Conservation (phyloP, 2,113 vertebrate species). For the Hypomesus transpacificus region DNA sequence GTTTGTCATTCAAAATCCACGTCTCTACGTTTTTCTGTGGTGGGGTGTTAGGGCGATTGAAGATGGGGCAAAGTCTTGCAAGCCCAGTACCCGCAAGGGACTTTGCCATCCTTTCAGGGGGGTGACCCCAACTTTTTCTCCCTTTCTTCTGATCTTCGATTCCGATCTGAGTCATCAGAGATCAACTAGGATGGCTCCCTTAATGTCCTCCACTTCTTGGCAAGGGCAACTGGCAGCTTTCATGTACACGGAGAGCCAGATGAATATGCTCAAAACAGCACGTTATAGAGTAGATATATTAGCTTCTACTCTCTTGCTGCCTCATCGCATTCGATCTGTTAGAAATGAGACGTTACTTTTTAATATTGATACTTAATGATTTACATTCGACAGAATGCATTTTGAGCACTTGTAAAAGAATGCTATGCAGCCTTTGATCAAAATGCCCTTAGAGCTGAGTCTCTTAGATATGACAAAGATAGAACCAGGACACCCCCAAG, state of each 20-base stretch:
- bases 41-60: conserved; percentile 46
- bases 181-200: conserved; percentile 60
- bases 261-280: conserved; percentile 59
- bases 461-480: conserved; percentile 56
- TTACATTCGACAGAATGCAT: conserved; percentile 52
- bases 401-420: conserved; percentile 55
- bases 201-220: conserved; percentile 59
- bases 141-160: conserved; percentile 61
- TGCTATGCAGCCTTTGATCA: conserved; percentile 59
- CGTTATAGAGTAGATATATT: conserved; percentile 37
- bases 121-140: conserved; percentile 63
- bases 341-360: conserved; percentile 46
- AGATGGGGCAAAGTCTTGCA: conserved; percentile 56
- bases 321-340: conserved; percentile 40
- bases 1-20: conserved; percentile 19
- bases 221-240: conserved; percentile 65
- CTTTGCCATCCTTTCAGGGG: conserved; percentile 59
- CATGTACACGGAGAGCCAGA: conserved; percentile 53
- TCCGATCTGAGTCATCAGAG: conserved; percentile 67
- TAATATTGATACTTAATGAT: conserved; percentile 37
- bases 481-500: conserved; percentile 40
- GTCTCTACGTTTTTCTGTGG: conserved; percentile 35
- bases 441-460: conserved; percentile 44
- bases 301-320: conserved; percentile 36
- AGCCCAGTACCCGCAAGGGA: conserved; percentile 57